Conservation (phyloP, 1,140 invertebrate species). For the Trachymyrmex septentrionalis region DNA sequence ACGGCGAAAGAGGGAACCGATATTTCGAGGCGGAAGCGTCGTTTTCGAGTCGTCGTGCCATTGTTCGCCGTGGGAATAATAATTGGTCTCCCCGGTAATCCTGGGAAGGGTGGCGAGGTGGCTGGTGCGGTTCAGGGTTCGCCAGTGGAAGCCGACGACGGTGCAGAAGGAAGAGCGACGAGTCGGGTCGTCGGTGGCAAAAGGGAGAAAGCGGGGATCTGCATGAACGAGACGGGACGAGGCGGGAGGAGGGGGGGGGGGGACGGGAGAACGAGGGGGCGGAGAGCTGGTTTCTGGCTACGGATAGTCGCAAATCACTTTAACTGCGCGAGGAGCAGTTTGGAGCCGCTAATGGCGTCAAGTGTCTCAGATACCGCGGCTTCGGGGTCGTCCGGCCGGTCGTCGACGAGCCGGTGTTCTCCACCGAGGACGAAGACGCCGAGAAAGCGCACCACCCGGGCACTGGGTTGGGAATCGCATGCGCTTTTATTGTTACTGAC, state of each 20-base stretch:
- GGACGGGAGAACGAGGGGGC: conserved; percentile 50
- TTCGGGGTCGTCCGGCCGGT: conserved; percentile 79
- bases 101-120: conserved; percentile 52
- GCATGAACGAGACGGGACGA: conserved; percentile 30
- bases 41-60: conserved; percentile 62
- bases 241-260: conserved; percentile 29
- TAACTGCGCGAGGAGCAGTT: conserved; percentile 85
- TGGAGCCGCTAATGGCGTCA: conserved; percentile 86
- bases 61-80: conserved; percentile 71
- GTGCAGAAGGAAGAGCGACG: conserved; percentile 49
- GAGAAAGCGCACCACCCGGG: not conserved
- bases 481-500: conserved; percentile 23
- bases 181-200: conserved; percentile 48
- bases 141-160: conserved; percentile 51
- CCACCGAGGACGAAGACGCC: conserved; percentile 53
- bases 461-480: conserved; percentile 6
- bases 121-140: conserved; percentile 64
- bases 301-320: conserved; percentile 86
- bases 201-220: conserved; percentile 52
- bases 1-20: conserved; percentile 63
- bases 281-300: conserved; percentile 77
- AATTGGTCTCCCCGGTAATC: conserved; percentile 72
- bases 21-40: conserved; percentile 57
- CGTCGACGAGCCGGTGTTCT: conserved; percentile 67
- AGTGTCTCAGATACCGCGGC: conserved; percentile 85